phyloP scores from a whole-genome alignment of 2,113 vertebrate species.

The Lynx canadensis region DNA sequence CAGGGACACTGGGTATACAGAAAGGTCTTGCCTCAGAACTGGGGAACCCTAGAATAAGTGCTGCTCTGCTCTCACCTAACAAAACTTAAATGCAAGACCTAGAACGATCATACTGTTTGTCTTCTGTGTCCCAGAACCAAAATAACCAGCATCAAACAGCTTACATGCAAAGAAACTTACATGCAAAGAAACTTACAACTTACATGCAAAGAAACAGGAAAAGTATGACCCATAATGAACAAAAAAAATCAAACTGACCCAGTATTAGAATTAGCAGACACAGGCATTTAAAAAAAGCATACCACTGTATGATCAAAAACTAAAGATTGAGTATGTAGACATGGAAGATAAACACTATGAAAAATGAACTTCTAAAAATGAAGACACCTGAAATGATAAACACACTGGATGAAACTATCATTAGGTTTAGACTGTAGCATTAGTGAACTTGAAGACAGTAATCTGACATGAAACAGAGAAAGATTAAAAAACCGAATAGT shows the following conservation, averaged over 20 bases:
- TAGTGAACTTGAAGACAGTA: not conserved
- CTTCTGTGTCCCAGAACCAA: not conserved
- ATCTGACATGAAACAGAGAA: not conserved
- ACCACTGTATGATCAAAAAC: not conserved
- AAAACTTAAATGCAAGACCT: not conserved
- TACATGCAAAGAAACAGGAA: not conserved
- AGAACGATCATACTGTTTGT: not conserved
- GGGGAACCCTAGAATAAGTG: not conserved
- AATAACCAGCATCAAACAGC: not conserved
- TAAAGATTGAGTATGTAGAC: not conserved
- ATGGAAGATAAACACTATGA: not conserved
- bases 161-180: not conserved
- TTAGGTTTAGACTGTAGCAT: not conserved
- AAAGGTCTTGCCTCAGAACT: not conserved
- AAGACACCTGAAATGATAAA: slow-evolving; percentile 8
- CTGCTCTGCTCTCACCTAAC: not conserved
- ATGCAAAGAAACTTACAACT: too few species aligned
- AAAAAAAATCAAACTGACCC: not conserved
- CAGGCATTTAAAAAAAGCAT: not conserved
- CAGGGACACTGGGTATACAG: not conserved
- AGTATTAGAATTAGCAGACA: not conserved
- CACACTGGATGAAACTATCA: not conserved
- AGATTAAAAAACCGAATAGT: not conserved
- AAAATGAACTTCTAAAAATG: not conserved
- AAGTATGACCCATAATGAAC: not conserved